These are phyloP conservation scores for Gadopsis marmoratus DNA, from an alignment of 2,797 vertebrate species.

Conservation along the genomic window DNA sequence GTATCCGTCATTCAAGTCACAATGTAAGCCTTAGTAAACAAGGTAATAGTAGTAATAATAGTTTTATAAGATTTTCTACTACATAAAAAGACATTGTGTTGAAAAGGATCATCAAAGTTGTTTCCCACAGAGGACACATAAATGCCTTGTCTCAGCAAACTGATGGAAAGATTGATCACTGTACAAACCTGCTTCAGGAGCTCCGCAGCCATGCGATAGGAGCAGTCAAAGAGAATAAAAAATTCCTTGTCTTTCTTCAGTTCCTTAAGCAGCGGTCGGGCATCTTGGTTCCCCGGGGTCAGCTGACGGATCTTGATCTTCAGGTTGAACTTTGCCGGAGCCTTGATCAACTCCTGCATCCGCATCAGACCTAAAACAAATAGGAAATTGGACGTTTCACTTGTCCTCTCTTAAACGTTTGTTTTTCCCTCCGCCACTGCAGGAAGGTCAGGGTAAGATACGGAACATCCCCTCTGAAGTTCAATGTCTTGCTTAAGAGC, in stretches of 20 bases:
- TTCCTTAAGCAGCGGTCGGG: constrained; percentile 95
- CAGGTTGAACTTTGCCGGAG: constrained; percentile 95
- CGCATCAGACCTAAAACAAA: constrained; percentile 91
- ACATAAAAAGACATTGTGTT: constrained; percentile 9
- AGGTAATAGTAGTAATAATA: too few species aligned
- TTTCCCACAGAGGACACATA: constrained; percentile 20
- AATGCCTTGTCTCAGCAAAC: constrained; percentile 4
- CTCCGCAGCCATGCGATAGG: constrained; percentile 91
- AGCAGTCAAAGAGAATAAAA: constrained; percentile 97
- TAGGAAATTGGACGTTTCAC: background rate
- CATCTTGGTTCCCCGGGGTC: constrained; percentile 92
- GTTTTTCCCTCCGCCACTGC: background rate
- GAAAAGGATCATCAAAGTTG: constrained; percentile 7
- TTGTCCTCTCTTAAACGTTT: background rate
- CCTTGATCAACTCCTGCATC: constrained; percentile 98
- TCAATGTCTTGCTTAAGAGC: background rate
- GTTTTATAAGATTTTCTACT: background rate
- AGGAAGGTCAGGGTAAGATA: background rate
- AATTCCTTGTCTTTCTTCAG: constrained; percentile 98
- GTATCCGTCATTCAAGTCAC: constrained; percentile 6
- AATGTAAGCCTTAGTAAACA: constrained; percentile 14
- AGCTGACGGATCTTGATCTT: constrained; percentile 98
- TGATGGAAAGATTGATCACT: background rate
- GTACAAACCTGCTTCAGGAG: constrained; percentile 94
- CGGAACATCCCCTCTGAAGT: background rate